phyloP scores from a whole-genome alignment of 2,113 vertebrate genomes.

The Scortum barcoo region DNA sequence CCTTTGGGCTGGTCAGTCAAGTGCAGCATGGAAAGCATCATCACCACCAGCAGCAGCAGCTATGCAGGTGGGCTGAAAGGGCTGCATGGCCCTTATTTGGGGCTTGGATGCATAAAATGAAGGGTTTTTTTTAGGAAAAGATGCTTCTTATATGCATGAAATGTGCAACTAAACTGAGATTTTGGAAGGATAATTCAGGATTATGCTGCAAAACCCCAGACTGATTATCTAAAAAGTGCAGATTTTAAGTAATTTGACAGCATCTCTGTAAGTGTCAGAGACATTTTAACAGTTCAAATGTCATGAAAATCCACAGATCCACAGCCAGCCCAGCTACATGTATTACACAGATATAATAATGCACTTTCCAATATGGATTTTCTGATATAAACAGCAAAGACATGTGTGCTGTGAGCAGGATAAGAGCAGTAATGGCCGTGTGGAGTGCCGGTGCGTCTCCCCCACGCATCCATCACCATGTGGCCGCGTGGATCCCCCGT shows the following conservation, averaged over 20 bases:
- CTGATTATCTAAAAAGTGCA: not conserved
- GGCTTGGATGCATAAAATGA: not conserved
- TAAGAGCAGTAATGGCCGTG: slow-evolving; percentile 28
- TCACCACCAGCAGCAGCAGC: slow-evolving; percentile 38
- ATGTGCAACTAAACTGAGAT: not conserved
- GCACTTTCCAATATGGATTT: not conserved
- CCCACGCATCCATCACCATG: slow-evolving; percentile 54
- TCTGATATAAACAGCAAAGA: not conserved
- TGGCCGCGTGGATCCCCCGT: slow-evolving; percentile 46
- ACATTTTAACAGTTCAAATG: not conserved
- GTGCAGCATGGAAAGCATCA: slow-evolving; percentile 57
- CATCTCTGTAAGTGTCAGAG: not conserved
- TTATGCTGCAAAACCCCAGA: not conserved
- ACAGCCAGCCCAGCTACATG: not conserved
- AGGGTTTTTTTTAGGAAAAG: not conserved
- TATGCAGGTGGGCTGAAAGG: slow-evolving; percentile 44
- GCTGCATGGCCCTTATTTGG: slow-evolving; percentile 6
- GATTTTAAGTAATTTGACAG: not conserved
- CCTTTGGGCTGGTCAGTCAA: slow-evolving; percentile 35
- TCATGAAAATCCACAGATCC: too few species aligned
- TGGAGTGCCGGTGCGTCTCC: slow-evolving; percentile 39
- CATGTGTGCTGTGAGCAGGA: not conserved
- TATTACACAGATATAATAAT: not conserved
- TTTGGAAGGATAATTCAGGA: not conserved
- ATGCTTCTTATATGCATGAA: not conserved